Conservation (phyloP, 1,140 invertebrate species). For the Halesus radiatus region DNA sequence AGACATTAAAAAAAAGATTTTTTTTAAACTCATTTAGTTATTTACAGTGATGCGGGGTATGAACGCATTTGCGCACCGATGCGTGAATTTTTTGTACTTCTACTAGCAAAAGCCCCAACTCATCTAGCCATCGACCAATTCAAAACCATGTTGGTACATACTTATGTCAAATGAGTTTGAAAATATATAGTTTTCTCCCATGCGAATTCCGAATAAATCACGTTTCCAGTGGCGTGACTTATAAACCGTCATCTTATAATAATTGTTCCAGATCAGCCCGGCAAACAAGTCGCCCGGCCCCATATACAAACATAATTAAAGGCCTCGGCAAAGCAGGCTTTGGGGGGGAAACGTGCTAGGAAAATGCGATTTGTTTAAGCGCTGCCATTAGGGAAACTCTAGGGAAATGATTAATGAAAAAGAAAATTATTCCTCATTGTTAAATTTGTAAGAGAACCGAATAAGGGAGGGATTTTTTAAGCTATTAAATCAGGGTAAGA, state of each 20-base stretch:
- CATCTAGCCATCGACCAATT: too few species aligned
- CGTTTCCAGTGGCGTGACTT: slow-evolving; percentile 5
- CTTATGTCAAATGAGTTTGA: too few species aligned
- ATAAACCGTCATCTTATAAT: slow-evolving; percentile 12
- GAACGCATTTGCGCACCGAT: too few species aligned
- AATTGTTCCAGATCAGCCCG: neutral
- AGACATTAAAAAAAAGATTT: too few species aligned
- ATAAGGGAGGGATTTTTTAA: too few species aligned
- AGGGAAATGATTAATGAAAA: neutral
- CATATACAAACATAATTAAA: slow-evolving; percentile 22
- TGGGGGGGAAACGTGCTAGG: neutral
- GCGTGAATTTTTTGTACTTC: too few species aligned
- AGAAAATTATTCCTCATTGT: neutral
- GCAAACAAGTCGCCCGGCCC: neutral
- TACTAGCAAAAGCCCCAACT: too few species aligned
- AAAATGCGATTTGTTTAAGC: slow-evolving; percentile 15
- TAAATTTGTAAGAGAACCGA: too few species aligned
- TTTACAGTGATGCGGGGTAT: too few species aligned
- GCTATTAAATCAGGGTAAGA: too few species aligned
- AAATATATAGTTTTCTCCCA: neutral
- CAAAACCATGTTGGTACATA: too few species aligned
- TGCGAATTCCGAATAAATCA: slow-evolving; percentile 10
- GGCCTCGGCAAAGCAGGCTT: neutral
- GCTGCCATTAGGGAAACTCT: neutral
- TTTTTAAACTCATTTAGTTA: too few species aligned